Base-by-base conservation (phyloP, 2,113 vertebrate genomes). In the Spea bombifrons region DNA sequence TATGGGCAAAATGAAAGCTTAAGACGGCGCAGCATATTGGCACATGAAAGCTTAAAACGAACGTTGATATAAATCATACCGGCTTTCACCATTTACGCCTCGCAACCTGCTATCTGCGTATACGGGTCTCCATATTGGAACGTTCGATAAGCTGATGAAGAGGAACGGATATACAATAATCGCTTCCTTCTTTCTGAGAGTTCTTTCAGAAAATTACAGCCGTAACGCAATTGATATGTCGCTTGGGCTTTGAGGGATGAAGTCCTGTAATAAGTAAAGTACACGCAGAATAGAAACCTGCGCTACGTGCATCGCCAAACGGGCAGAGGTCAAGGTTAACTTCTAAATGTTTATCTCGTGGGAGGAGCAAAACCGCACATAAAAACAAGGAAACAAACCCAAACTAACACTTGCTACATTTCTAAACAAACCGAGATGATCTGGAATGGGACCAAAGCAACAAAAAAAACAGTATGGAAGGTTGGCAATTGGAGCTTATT, bases 1-100 rank as follows among this genome's bases (percentile, higher is more conserved):
- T 78, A 71, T 79, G 82, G 82, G 80, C 83, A 85, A 83, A 30
- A 76, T 86, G 85, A 85, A 86, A 83, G 82, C 83, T 84, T 47
- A 68, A 71, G 59, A 52, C 16, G 68, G 59, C 53, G 45, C 10
- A 65, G 48, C 76, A 65, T 57, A 78, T 78, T 71, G 76, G 30
- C 55, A 17, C 50, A 64, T 78, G 46, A 50, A 65, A 16, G 15
- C 13, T 71, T 12, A 65, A 65, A 65, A 9, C 49, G 55, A 53
- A 65, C 9, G 17, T 13, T 12, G 30, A 9, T 10, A 30, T 71
- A 71, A 65, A 78, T 71, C 8, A 53, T 53, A 65, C 13, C 30
- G 30, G 46, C 47, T 52, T 50, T 52, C 50, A 12, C 73, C 6
- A 75, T 75, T 76, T 67, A 59, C 45, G 45, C 15, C 48, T 43